These are phyloP conservation scores for Sinocyclocheilus maitianheensis DNA, from an alignment of 2,113 vertebrate genomes.

Conservation along the genomic window DNA sequence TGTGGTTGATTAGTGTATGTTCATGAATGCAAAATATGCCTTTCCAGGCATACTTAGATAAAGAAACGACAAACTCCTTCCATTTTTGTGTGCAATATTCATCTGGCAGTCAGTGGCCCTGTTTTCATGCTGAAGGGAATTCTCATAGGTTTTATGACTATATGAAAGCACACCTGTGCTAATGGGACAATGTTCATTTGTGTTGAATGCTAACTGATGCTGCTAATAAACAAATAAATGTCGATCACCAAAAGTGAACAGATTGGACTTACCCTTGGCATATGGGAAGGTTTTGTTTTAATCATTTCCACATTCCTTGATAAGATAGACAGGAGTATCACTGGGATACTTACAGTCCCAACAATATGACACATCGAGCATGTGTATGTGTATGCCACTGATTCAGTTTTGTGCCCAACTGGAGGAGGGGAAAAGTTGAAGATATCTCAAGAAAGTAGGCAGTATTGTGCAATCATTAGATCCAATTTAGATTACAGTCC, in stretches of 20 bases:
- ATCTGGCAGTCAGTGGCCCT: not conserved
- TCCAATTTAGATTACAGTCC: not conserved
- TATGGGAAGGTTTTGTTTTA: slow-evolving; percentile 16
- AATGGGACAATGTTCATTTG: not conserved
- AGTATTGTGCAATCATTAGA: not conserved
- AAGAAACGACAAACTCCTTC: not conserved
- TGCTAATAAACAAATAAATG: slow-evolving; percentile 27
- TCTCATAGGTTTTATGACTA: slow-evolving; percentile 8
- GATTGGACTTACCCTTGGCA: slow-evolving; percentile 9
- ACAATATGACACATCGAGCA: not conserved
- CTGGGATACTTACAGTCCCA: not conserved
- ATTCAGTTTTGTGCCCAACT: not conserved
- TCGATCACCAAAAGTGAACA: slow-evolving; percentile 12
- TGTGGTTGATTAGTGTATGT: not conserved
- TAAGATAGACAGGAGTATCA: not conserved
- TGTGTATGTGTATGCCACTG: not conserved
- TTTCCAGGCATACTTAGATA: not conserved
- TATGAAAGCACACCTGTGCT: slow-evolving; percentile 34
- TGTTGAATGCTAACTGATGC: slow-evolving; percentile 13
- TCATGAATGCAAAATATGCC: not conserved
- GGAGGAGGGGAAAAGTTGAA: not conserved
- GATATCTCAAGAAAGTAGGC: not conserved
- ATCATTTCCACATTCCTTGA: slow-evolving; percentile 11
- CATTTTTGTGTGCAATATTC: not conserved
- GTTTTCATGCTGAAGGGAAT: not conserved